Evolutionary conservation across 2,888 invertebrate genomes (phyloP), one percentile per base, ranked within the genome.

Genomic region (Nycteola revayana): DNA sequence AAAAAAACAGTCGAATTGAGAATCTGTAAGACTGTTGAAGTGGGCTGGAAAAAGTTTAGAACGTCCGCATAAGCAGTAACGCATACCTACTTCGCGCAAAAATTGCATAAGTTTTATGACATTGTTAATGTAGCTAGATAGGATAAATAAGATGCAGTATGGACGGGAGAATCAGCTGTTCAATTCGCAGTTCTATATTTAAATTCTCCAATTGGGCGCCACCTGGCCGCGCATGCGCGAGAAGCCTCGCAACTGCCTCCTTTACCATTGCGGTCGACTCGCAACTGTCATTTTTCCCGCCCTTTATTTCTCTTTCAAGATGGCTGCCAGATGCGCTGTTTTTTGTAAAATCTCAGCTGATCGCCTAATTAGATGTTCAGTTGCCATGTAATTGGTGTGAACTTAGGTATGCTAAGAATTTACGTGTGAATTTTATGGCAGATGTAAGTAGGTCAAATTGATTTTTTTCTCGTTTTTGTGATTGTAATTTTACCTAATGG

Each of bases 271-370:
- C 66, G 69, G 68, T 75, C 64, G 66, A 76, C 54, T 79, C 63
- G 55, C 84, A 85, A 82, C 84, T 85, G 84, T 76, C 75, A 81
- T 57, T 70, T 73, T 72, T 69, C 62, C 66, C 68, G 67, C 69
- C 59, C 41, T 43, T 72, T 63, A 63, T 48, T 53, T 68, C 60
- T 54, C 52, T 42, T 42, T 39, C 43, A 57, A 60, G 38, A 64
- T 66, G 62, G 49, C 53, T 11, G 31, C 48, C 78, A 80, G 75
- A 74, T 82, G 80, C 51, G 51, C 23, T 3, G 27, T 2, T 39
- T 56, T 80, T 79, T 78, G 67, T 69, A 28, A 23, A 82, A 83
- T 84, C 81, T 75, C 80, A 70, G 76, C 60, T 61, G 59, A 54
- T 59, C 57, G 53, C 49, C 40, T 71, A 67, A 73, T 71, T 66